Evolutionary conservation across 2,113 vertebrate species (phyloP).

Genomic region (Protomyctophum bolini): DNA sequence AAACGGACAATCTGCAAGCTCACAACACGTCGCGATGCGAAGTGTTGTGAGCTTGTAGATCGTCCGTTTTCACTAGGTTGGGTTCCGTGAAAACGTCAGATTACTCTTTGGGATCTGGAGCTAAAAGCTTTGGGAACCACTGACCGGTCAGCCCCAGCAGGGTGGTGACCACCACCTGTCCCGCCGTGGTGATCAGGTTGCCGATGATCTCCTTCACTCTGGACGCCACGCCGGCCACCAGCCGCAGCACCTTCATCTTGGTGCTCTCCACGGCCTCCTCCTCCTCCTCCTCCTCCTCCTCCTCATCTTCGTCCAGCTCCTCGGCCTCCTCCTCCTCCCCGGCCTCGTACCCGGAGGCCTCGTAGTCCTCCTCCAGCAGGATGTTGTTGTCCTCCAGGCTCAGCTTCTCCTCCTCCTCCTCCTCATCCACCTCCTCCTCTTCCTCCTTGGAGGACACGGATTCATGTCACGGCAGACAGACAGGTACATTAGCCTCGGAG

Average conservation of each 20-base stretch:
- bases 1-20: too few relatives aligned
- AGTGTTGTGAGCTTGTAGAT: not conserved
- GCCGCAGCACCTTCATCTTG: constrained; percentile 88
- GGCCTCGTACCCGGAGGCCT: constrained; percentile 80
- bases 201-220: constrained; percentile 93
- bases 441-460: constrained; percentile 70
- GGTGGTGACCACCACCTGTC: constrained; percentile 95
- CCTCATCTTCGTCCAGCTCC: constrained; percentile 57
- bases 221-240: constrained; percentile 85
- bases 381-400: constrained; percentile 87
- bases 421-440: constrained; percentile 61
- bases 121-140: too few relatives aligned
- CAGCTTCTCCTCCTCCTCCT: constrained; percentile 75
- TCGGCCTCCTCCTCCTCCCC: constrained; percentile 79
- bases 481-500: too few relatives aligned
- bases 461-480: constrained; percentile 1
- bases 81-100: too few relatives aligned
- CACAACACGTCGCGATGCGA: too few relatives aligned
- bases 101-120: too few relatives aligned
- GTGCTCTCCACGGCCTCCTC: constrained; percentile 87
- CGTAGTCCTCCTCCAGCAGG: constrained; percentile 89
- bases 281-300: constrained; percentile 78
- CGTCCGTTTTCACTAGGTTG: not conserved
- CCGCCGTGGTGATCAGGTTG: constrained; percentile 94
- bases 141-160: constrained; percentile 92